A percentile compares a stretch with the other conserved stretches of the same genome.
Conservation (phyloP, 2,888 invertebrate species). For the Poecilus cupreus region DNA sequence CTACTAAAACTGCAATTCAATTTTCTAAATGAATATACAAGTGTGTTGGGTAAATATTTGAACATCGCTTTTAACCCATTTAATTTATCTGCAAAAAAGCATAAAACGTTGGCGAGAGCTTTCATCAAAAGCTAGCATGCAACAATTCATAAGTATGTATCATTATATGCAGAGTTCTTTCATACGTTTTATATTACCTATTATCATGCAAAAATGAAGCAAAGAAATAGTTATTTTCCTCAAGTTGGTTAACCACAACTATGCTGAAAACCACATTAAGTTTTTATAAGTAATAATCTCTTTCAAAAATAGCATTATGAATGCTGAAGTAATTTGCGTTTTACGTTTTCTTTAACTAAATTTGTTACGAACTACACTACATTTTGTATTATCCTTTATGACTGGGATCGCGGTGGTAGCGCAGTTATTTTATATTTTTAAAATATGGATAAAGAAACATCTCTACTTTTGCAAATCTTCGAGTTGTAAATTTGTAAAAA, state of each 20-base stretch:
- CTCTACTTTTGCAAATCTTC: too few species aligned
- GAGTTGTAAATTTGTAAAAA: too few species aligned
- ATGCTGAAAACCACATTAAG: conserved; percentile 20
- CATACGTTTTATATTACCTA: conserved; percentile 6
- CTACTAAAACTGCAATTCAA: neutral
- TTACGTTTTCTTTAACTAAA: conserved; percentile 10
- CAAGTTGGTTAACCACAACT: conserved; percentile 14
- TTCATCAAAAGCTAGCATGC: conserved; percentile 17
- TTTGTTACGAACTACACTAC: conserved; percentile 5
- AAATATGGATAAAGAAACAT: too few species aligned
- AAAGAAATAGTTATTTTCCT: conserved; percentile 22
- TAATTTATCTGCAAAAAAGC: conserved; percentile 26
- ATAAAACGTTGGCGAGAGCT: conserved; percentile 2
- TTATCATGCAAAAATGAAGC: conserved; percentile 37
- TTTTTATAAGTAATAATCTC: conserved; percentile 33
- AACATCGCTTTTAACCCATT: conserved; percentile 22
- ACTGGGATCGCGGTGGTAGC: too few species aligned
- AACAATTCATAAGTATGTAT: conserved; percentile 27
- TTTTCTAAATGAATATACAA: conserved; percentile 39
- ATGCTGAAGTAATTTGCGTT: conserved; percentile 25
- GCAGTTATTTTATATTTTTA: too few species aligned
- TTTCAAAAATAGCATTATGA: conserved; percentile 17
- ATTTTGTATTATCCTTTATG: neutral
- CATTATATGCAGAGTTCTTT: conserved; percentile 12
- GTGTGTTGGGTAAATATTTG: conserved; percentile 17